Conservation (phyloP, 2,113 vertebrate species). For the Apaloderma vittatum region DNA sequence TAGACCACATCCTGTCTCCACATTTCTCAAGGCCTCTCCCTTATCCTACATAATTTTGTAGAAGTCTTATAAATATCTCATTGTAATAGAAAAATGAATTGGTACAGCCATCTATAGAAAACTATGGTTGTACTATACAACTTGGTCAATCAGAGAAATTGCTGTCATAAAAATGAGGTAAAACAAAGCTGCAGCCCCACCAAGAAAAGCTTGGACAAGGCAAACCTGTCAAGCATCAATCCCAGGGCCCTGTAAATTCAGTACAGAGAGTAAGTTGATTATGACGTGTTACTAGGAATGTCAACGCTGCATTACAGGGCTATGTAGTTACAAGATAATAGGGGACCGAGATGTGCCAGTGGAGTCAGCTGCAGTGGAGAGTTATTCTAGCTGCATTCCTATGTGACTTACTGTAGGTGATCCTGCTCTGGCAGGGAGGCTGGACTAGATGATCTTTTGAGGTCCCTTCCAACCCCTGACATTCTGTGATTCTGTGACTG, state of each 20-base stretch:
- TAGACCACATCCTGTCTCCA: neutral
- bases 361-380: neutral
- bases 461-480: too few species aligned
- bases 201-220: neutral
- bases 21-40: neutral
- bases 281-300: neutral
- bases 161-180: neutral
- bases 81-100: neutral
- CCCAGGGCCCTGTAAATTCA: neutral
- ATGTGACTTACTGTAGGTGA: too few species aligned
- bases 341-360: too few species aligned
- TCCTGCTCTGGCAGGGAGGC: too few species aligned
- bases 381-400: rapidly evolving
- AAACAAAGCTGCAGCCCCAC: neutral
- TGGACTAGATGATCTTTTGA: too few species aligned
- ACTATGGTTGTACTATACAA: neutral
- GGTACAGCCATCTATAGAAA: neutral
- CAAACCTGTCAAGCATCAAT: neutral
- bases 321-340: neutral
- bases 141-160: neutral
- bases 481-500: too few species aligned
- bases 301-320: neutral
- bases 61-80: neutral
- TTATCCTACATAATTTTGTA: neutral
- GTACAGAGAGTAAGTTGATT: neutral